Evolutionary conservation across 1,140 invertebrate species (phyloP), one percentile per base, ranked within the genome.

Genomic region (Drosophila lacteicornis): DNA sequence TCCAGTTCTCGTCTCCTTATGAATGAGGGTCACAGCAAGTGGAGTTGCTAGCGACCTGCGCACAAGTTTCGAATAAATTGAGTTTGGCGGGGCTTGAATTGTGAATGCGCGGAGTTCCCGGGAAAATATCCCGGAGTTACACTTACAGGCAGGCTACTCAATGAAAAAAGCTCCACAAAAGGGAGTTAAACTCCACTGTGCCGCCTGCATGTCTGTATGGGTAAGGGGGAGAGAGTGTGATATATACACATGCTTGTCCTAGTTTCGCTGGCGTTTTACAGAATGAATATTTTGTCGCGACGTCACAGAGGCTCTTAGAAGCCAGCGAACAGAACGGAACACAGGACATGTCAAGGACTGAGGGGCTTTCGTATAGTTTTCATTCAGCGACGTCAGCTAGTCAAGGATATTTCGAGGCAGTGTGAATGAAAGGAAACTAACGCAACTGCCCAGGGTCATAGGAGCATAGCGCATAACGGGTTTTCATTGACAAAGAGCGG

Each of bases 331-430:
- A 17, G 17, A 55, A 55, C 33, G 51, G 51, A 36, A 59, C 46
- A 43, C 36, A 87, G 69, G 79, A 75, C 81, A 73, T 87, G 84
- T 88, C 84, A 87, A 88, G 84, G 84, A 87, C 84, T 90, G 62
- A 49, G 38, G 65, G 36, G 53, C 73, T 42, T 43, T 53, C 63
- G 40, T 56, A 42, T 53, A 36, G 36, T 51, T 71, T 78, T 79
- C 75, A 79, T 79, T 78, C 75, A 70, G 74, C 75, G 45, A 78
- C 75, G 75, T 78, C 75, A 78, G 75, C 65, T 59, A 30, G 42
- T 67, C 75, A 78, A 78, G 75, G 75, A 78, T 78, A 30, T 75
- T 38, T 22, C 27, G 38, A 60, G 55, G 7, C 67, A 42, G 45
- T 55, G 75, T 78, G 75, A 78, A 78, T 78, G 75, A 78, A 77